These are phyloP conservation scores for Pinctada fucata DNA, from an alignment of 2,888 invertebrate species.

Conservation along the genomic window DNA sequence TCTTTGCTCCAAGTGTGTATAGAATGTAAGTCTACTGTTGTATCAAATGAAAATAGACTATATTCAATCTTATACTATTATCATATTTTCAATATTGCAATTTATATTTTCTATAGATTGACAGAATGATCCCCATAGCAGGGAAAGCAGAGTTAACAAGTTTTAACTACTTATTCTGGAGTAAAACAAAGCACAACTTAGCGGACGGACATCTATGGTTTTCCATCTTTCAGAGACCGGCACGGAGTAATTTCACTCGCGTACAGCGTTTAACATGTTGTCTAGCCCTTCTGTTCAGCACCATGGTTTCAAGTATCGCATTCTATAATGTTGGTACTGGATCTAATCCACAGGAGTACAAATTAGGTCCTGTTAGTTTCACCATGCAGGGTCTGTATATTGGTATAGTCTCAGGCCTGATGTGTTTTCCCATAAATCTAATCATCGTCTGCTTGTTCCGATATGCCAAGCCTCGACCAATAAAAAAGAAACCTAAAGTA, in stretches of 20 bases:
- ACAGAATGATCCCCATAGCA: constrained; percentile 75
- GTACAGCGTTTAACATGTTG: constrained; percentile 64
- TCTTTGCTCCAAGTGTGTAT: too few relatives aligned
- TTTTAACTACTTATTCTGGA: constrained; percentile 75
- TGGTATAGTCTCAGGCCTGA: constrained; percentile 52
- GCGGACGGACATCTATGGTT: constrained; percentile 78
- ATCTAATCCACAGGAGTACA: constrained; percentile 45
- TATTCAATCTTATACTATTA: too few relatives aligned
- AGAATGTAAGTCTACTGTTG: too few relatives aligned
- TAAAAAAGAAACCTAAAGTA: constrained; percentile 14
- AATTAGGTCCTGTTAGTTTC: constrained; percentile 57
- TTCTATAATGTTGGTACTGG: constrained; percentile 54
- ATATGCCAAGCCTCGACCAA: constrained; percentile 42
- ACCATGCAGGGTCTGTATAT: constrained; percentile 55
- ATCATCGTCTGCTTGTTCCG: constrained; percentile 57
- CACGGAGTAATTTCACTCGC: constrained; percentile 76
- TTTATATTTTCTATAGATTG: constrained; percentile 64
- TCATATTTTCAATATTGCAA: too few relatives aligned
- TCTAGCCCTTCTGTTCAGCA: constrained; percentile 58
- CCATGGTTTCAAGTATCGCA: constrained; percentile 63
- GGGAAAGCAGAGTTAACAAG: constrained; percentile 73
- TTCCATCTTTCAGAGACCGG: constrained; percentile 77
- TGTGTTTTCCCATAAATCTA: constrained; percentile 55
- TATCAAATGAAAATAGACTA: too few relatives aligned
- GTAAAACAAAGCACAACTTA: constrained; percentile 70